A percentile compares a stretch with the other conserved stretches of the same genome.
phyloP scores from a whole-genome alignment of 2,888 invertebrate species.

The Tortrix viridana region DNA sequence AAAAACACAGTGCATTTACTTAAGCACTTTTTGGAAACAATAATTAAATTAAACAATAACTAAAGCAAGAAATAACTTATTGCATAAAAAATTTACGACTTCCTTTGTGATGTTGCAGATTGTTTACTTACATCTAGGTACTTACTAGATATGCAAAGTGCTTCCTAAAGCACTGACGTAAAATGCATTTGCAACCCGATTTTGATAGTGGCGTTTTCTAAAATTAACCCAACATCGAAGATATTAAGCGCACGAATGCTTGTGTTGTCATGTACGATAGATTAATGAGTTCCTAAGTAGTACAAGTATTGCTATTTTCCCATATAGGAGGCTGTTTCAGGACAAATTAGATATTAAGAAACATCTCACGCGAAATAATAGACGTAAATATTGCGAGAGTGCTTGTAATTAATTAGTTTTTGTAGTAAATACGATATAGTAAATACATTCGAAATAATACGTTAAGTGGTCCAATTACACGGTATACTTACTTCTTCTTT shows the following conservation, averaged over 20 bases:
- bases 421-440: constrained; percentile 30
- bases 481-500: too few relatives aligned
- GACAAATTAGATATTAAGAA: constrained; percentile 27
- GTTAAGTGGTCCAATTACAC: constrained; percentile 44
- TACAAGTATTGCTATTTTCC: constrained; percentile 7
- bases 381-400: background rate
- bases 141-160: constrained; percentile 21
- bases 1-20: too few relatives aligned
- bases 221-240: constrained; percentile 1
- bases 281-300: constrained; percentile 18
- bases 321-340: constrained; percentile 8
- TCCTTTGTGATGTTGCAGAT: background rate
- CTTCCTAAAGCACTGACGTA: constrained; percentile 6
- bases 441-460: background rate
- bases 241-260: constrained; percentile 3
- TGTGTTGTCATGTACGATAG: background rate
- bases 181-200: constrained; percentile 4
- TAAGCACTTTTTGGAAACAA: too few relatives aligned
- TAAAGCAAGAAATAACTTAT: constrained; percentile 5
- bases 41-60: too few relatives aligned
- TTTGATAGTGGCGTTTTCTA: background rate
- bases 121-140: constrained; percentile 15
- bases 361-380: constrained; percentile 3
- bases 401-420: background rate
- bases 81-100: background rate